phyloP scores from a whole-genome alignment of 2,113 vertebrate genomes.

The Notothenia coriiceps region DNA sequence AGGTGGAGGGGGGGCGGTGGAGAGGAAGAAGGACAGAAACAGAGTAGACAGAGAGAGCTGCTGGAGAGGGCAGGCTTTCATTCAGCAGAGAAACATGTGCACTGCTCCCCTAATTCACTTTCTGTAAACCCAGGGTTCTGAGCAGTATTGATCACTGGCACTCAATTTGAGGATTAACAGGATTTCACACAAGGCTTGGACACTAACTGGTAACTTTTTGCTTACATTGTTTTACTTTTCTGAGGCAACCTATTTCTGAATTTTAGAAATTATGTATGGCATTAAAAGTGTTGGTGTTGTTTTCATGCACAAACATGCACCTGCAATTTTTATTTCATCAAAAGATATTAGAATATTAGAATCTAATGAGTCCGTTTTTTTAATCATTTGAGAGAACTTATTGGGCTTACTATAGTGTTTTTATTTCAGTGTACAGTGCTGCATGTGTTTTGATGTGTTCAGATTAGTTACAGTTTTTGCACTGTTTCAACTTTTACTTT shows the following conservation, averaged over 20 bases:
- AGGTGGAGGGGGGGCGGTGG: constrained; percentile 17
- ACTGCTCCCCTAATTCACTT: constrained; percentile 70
- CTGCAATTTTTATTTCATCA: not conserved
- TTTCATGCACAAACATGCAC: constrained; percentile 22
- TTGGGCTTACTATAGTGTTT: not conserved
- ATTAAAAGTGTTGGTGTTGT: not conserved
- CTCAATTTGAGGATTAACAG: constrained; percentile 79
- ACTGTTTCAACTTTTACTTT: constrained; percentile 11
- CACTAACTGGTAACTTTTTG: constrained; percentile 75
- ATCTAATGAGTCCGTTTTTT: not conserved
- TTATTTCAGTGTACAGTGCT: not conserved
- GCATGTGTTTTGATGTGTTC: not conserved
- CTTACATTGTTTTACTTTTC: constrained; percentile 35
- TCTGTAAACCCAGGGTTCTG: constrained; percentile 62
- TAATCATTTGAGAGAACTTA: constrained; percentile 1
- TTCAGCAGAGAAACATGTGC: constrained; percentile 83
- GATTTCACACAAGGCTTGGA: constrained; percentile 69
- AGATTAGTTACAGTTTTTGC: constrained; percentile 16
- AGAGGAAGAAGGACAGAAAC: constrained; percentile 68
- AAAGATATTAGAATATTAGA: not conserved
- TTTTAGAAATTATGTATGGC: constrained; percentile 2
- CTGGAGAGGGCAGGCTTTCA: constrained; percentile 84
- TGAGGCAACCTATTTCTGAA: constrained; percentile 1
- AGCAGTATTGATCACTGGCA: constrained; percentile 72
- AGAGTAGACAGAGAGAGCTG: constrained; percentile 66